These are phyloP conservation scores for Scaptomyza montana DNA, from an alignment of 1,140 invertebrate genomes.

Conservation along the genomic window DNA sequence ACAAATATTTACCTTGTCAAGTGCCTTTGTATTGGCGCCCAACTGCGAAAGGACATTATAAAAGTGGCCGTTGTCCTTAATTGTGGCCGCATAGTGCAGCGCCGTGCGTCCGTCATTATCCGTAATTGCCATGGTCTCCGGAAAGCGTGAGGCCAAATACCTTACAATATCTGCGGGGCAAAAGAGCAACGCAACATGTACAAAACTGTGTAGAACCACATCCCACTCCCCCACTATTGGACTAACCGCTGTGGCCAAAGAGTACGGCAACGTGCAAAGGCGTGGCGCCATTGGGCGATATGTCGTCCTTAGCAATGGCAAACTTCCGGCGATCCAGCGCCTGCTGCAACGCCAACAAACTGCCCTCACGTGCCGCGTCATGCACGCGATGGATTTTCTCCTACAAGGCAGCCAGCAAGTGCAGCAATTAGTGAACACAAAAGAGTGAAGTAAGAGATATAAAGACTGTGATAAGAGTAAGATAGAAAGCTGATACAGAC, in stretches of 20 bases:
- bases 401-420: slow-evolving; percentile 84
- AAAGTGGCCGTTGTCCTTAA: slow-evolving; percentile 94
- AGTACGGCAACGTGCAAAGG: slow-evolving; percentile 96
- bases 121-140: slow-evolving; percentile 90
- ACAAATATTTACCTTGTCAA: slow-evolving; percentile 90
- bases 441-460: slow-evolving; percentile 9
- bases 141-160: slow-evolving; percentile 90
- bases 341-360: slow-evolving; percentile 92
- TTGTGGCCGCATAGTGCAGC: slow-evolving; percentile 94
- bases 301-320: slow-evolving; percentile 91
- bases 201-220: slow-evolving; percentile 8
- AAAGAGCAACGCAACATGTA: slow-evolving; percentile 10
- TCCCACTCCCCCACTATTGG: not conserved
- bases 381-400: slow-evolving; percentile 95
- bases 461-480: slow-evolving; percentile 23
- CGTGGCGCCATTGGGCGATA: slow-evolving; percentile 93
- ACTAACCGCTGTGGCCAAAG: slow-evolving; percentile 88
- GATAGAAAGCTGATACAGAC: slow-evolving; percentile 84
- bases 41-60: slow-evolving; percentile 93
- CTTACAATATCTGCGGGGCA: slow-evolving; percentile 84
- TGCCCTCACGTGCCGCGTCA: slow-evolving; percentile 92
- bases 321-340: slow-evolving; percentile 95
- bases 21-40: slow-evolving; percentile 91
- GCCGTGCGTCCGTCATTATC: slow-evolving; percentile 93
- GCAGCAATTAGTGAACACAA: slow-evolving; percentile 18